Base-by-base conservation (phyloP, 2,888 invertebrate genomes). In the Drosophila acutilabella region DNA sequence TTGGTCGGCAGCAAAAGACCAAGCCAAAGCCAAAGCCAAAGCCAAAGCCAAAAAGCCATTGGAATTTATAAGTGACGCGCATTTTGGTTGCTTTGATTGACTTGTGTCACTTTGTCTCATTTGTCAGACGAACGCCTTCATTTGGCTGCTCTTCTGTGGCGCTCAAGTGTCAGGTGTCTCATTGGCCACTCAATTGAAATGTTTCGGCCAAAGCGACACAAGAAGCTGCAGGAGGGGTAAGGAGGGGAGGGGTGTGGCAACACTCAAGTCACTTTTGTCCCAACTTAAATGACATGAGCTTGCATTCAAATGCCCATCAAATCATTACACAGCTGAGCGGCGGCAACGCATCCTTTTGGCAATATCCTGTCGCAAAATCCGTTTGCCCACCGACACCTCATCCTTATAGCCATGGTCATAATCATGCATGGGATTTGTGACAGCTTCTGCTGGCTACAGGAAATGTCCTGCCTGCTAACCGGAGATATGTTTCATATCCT, bases 401-500 rank as follows among this genome's bases (percentile, higher is more conserved):
- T 16, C 6, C 50, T 33, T 30, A 26, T 3, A 54, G 60, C 47
- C 64, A 66, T 5, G 57, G 64, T 42, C 64, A 67, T 61, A 40
- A 26, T 42, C 54, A 33, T 56, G 74, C 64, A 67, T 74, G 87
- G 64, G 79, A 72, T 73, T 81, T 87, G 78, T 89, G 89, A 87
- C 83, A 83, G 88, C 23, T 41, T 41, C 33, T 36, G 50, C 8
- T 40, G 52, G 51, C 38, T 14, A 66, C 71, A 90, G 92, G 92
- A 91, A 89, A 90, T 92, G 91, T 91, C 91, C 91, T 83, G 91
- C 91, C 91, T 89, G 90, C 84, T 89, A 88, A 89, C 91, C 91
- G 92, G 91, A 91, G 92, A 91, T 91, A 89, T 85, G 89, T 88
- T 92, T 91, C 89, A 91, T 91, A 90, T 91, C 91, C 91, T 76